These are phyloP conservation scores for Pseudolaguvia tuberculata DNA, from an alignment of 2,113 vertebrate species.

Conservation along the genomic window DNA sequence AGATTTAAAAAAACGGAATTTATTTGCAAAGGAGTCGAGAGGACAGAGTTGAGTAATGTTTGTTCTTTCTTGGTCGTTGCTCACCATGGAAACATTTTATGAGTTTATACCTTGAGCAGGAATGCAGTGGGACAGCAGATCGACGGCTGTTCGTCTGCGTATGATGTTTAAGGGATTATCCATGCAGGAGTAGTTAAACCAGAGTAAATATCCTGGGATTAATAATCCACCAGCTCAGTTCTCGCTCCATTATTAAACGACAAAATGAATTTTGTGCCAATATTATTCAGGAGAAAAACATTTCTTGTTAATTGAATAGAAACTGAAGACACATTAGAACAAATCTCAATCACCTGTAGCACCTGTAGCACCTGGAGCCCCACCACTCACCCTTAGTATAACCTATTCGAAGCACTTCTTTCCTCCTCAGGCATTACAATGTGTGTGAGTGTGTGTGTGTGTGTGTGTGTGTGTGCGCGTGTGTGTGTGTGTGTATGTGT, in stretches of 20 bases:
- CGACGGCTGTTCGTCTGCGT: conserved; percentile 10
- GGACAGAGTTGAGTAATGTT: conserved; percentile 40
- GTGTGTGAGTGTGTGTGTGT: conserved; percentile 18
- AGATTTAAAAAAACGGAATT: conserved; percentile 10
- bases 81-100: conserved; percentile 46
- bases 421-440: conserved; percentile 53
- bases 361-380: background rate
- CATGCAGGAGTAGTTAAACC: conserved; percentile 8
- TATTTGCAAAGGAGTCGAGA: conserved; percentile 40
- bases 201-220: background rate
- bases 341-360: conserved; percentile 16
- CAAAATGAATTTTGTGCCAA: conserved; percentile 39
- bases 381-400: background rate
- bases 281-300: background rate
- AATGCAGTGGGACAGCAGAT: background rate
- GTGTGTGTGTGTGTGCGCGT: conserved; percentile 23
- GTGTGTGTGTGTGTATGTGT: conserved; percentile 19
- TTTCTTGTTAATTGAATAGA: background rate
- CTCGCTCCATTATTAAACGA: background rate
- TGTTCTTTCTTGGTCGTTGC: conserved; percentile 38
- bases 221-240: background rate
- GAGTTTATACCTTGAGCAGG: conserved; percentile 26
- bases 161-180: conserved; percentile 8
- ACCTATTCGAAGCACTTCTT: conserved; percentile 37
- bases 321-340: conserved; percentile 6